Evolutionary conservation across 2,113 vertebrate genomes (phyloP).

Genomic region (Amphiprion ocellaris): DNA sequence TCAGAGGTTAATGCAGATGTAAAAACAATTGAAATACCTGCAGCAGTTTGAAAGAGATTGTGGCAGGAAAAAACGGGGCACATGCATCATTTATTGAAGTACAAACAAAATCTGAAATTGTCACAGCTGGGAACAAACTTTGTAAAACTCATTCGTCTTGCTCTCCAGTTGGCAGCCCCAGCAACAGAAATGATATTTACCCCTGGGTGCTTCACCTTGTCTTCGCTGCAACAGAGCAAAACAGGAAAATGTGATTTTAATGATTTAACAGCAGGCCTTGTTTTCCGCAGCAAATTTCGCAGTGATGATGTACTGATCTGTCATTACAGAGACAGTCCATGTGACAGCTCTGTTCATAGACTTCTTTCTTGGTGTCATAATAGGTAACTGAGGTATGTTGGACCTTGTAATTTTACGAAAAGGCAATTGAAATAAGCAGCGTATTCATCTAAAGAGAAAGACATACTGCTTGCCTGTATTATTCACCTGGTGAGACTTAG

Average conservation of each 20-base stretch:
- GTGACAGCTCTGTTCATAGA: conserved; percentile 14
- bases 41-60: neutral
- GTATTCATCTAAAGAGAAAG: conserved; percentile 13
- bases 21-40: too few species aligned
- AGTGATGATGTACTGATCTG: conserved; percentile 3
- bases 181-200: conserved; percentile 31
- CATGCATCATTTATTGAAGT: conserved; percentile 21
- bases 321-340: neutral
- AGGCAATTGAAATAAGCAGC: conserved; percentile 11
- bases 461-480: neutral
- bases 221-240: conserved; percentile 23
- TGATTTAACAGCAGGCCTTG: conserved; percentile 37
- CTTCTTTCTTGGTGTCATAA: neutral
- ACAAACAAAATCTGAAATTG: conserved; percentile 39
- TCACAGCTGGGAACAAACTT: conserved; percentile 34
- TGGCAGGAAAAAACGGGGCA: neutral
- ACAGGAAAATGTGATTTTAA: conserved; percentile 56
- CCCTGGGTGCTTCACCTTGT: conserved; percentile 29
- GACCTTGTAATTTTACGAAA: conserved; percentile 6
- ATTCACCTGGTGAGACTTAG: neutral
- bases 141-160: conserved; percentile 38
- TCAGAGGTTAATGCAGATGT: too few species aligned
- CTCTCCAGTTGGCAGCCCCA: neutral
- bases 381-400: conserved; percentile 7
- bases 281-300: conserved; percentile 4